phyloP scores from a whole-genome alignment of 2,888 invertebrate genomes.

The Sminthurinus aureus region DNA sequence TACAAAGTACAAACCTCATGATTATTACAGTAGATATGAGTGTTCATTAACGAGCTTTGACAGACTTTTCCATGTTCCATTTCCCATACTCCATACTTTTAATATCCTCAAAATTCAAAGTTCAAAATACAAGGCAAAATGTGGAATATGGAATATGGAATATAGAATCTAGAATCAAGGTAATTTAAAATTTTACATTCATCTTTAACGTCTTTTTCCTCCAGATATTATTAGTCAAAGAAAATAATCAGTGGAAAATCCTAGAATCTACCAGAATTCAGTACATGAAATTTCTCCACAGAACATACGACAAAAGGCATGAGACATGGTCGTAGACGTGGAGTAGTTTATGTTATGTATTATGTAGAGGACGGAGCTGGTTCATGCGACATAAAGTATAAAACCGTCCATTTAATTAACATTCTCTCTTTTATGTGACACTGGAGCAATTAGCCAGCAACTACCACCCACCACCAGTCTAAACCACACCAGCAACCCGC shows the following conservation, averaged over 20 bases:
- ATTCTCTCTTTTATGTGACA: conserved; percentile 37
- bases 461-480: not conserved
- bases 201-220: too few species aligned
- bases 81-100: not conserved
- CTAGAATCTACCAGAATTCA: too few species aligned
- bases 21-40: not conserved
- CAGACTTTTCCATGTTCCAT: not conserved
- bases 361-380: not conserved
- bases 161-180: too few species aligned
- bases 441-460: conserved; percentile 29
- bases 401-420: conserved; percentile 35
- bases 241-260: too few species aligned
- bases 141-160: too few species aligned
- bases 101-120: not conserved
- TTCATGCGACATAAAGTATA: not conserved
- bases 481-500: not conserved
- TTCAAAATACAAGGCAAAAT: not conserved
- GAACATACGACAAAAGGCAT: too few species aligned
- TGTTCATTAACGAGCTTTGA: not conserved
- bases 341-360: too few species aligned
- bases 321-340: too few species aligned
- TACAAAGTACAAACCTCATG: not conserved
- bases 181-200: too few species aligned
- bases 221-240: too few species aligned
- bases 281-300: too few species aligned